Conservation (phyloP, 1,140 invertebrate genomes). For the Drosophila serrata region DNA sequence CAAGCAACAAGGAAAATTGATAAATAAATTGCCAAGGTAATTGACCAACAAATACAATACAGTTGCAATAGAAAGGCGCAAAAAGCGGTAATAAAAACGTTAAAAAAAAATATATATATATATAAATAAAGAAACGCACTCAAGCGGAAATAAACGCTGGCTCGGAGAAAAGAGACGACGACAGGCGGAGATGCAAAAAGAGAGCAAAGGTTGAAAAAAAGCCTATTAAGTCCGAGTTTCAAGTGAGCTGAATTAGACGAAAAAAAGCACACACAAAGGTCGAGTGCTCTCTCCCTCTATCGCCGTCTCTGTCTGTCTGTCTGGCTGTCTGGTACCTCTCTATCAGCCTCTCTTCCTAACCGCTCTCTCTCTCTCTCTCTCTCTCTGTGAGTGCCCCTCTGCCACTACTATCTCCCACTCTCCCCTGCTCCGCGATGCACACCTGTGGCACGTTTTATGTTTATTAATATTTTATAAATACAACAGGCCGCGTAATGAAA, state of each 20-base stretch:
- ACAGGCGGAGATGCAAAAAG: slow-evolving; percentile 34
- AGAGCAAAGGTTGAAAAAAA: slow-evolving; percentile 48
- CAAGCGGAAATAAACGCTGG: slow-evolving; percentile 65
- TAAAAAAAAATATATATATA: slow-evolving; percentile 8
- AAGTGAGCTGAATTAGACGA: slow-evolving; percentile 37
- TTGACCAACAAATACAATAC: slow-evolving; percentile 50
- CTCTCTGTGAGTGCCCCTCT: slow-evolving; percentile 2
- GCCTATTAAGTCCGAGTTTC: slow-evolving; percentile 37
- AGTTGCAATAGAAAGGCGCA: slow-evolving; percentile 32
- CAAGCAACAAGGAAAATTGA: slow-evolving; percentile 24
- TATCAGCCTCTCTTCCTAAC: slow-evolving; percentile 20
- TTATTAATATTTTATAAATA: slow-evolving; percentile 81
- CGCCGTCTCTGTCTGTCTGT: slow-evolving; percentile 23
- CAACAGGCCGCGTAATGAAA: slow-evolving; percentile 24
- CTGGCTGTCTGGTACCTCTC: neutral
- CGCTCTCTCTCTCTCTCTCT: slow-evolving; percentile 1
- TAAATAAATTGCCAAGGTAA: slow-evolving; percentile 72
- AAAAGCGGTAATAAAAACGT: slow-evolving; percentile 48
- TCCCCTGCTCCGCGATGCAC: slow-evolving; percentile 47
- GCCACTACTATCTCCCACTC: slow-evolving; percentile 21
- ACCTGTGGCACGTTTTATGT: slow-evolving; percentile 81
- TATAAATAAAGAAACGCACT: slow-evolving; percentile 30
- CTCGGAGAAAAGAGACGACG: slow-evolving; percentile 20
- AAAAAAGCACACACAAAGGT: slow-evolving; percentile 45
- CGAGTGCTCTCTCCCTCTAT: slow-evolving; percentile 24